Conservation (phyloP, 2,113 vertebrate species). For the Raphicerus campestris region DNA sequence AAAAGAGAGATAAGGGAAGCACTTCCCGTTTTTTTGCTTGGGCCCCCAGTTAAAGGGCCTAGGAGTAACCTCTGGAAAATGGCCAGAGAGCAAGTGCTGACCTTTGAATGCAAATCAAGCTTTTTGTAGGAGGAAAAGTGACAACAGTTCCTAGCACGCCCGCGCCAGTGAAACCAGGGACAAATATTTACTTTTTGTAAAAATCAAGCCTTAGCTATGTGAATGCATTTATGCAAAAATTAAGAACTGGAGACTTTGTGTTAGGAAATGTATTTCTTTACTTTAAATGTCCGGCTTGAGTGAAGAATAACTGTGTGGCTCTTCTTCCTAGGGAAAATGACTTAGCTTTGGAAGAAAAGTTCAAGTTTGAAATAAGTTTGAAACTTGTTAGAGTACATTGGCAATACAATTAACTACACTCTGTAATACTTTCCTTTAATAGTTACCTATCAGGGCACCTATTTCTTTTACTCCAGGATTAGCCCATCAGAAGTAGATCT, state of each 20-base stretch:
- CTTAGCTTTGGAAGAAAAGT: slow-evolving; percentile 45
- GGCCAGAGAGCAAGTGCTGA: slow-evolving; percentile 46
- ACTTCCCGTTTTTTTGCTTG: not conserved
- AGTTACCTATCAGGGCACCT: slow-evolving; percentile 71
- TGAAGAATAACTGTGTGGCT: slow-evolving; percentile 34
- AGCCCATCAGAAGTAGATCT: slow-evolving; percentile 61
- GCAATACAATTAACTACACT: slow-evolving; percentile 38
- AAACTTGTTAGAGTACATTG: slow-evolving; percentile 67
- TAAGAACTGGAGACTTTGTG: slow-evolving; percentile 6
- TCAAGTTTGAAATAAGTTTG: slow-evolving; percentile 65
- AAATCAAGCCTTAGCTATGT: slow-evolving; percentile 46
- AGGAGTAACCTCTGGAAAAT: not conserved
- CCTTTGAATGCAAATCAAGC: slow-evolving; percentile 68
- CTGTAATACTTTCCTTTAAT: slow-evolving; percentile 68
- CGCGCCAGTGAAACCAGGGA: not conserved
- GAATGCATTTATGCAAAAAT: not conserved
- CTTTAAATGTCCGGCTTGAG: slow-evolving; percentile 31
- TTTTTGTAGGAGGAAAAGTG: slow-evolving; percentile 61
- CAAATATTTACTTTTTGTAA: slow-evolving; percentile 70
- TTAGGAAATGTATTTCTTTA: not conserved
- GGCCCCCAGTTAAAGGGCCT: not conserved
- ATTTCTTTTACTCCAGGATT: slow-evolving; percentile 67
- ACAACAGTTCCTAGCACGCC: slow-evolving; percentile 50
- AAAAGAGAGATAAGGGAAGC: slow-evolving; percentile 39
- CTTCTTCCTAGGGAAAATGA: slow-evolving; percentile 18